These are phyloP conservation scores for Plemyria rubiginata DNA, from an alignment of 2,888 invertebrate genomes.

Conservation along the genomic window DNA sequence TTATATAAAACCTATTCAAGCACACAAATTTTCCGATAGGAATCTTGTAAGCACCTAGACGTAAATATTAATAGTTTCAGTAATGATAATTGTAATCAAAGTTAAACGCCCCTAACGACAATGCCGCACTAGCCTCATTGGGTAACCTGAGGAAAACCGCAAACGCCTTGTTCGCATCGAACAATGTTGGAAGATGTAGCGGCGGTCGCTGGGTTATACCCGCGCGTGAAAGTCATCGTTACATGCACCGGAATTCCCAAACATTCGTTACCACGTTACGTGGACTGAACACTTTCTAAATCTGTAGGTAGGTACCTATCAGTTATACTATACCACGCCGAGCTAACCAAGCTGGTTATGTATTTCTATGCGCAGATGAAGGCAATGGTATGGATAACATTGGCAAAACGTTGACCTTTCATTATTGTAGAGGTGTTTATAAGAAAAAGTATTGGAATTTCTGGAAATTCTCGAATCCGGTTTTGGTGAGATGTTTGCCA, in stretches of 20 bases:
- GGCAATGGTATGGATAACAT: neutral
- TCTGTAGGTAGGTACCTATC: slow-evolving; percentile 47
- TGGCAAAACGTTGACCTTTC: slow-evolving; percentile 10
- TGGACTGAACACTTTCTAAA: slow-evolving; percentile 56
- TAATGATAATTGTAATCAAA: no score
- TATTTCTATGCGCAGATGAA: slow-evolving; percentile 5
- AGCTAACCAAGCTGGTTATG: neutral
- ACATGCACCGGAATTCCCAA: slow-evolving; percentile 64
- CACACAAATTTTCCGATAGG: slow-evolving; percentile 1
- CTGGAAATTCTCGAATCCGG: slow-evolving; percentile 36
- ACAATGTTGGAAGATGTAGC: slow-evolving; percentile 43
- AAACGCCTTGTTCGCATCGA: slow-evolving; percentile 28
- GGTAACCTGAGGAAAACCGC: slow-evolving; percentile 51
- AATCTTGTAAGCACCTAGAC: no score
- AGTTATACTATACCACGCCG: slow-evolving; percentile 19
- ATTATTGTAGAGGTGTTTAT: slow-evolving; percentile 9
- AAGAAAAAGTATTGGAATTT: slow-evolving; percentile 31
- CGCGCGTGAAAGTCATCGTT: slow-evolving; percentile 38
- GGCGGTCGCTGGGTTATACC: slow-evolving; percentile 40
- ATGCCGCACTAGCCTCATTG: slow-evolving; percentile 2
- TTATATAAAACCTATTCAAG: slow-evolving; percentile 21
- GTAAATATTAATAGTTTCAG: no score
- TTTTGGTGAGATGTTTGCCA: slow-evolving; percentile 28
- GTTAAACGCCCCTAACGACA: slow-evolving; percentile 2
- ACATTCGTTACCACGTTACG: slow-evolving; percentile 53